Conservation (phyloP, 1,140 invertebrate genomes). For the Formica selysi region DNA sequence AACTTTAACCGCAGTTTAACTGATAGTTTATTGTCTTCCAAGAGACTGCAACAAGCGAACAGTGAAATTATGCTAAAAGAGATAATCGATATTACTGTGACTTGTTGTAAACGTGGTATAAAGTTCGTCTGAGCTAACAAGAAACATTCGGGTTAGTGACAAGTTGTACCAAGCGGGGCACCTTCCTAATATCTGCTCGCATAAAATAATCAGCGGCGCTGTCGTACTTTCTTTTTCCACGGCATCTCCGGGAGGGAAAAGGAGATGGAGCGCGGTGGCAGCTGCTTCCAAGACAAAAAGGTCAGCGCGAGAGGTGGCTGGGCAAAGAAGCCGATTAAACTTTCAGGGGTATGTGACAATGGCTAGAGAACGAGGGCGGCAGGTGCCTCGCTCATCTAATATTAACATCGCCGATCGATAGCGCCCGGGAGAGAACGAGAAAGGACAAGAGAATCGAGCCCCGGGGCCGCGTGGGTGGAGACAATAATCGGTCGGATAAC, state of each 20-base stretch:
- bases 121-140: constrained; percentile 19
- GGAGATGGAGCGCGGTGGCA: constrained; percentile 14
- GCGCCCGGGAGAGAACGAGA: constrained; percentile 40
- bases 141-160: constrained; percentile 11
- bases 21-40: neutral
- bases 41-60: neutral
- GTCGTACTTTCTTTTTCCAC: constrained; percentile 19
- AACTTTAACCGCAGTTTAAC: neutral
- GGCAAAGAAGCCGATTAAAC: constrained; percentile 74
- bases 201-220: constrained; percentile 58
- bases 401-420: constrained; percentile 76
- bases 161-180: constrained; percentile 33
- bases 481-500: constrained; percentile 77
- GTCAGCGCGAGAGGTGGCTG: constrained; percentile 66
- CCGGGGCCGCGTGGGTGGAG: constrained; percentile 67
- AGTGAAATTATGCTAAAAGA: neutral
- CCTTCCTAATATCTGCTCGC: constrained; percentile 45
- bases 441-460: constrained; percentile 52
- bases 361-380: constrained; percentile 73
- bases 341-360: constrained; percentile 75
- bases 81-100: neutral
- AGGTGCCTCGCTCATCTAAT: constrained; percentile 74
- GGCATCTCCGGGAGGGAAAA: neutral
- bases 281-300: constrained; percentile 67
- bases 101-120: neutral